Base-by-base conservation (phyloP, 2,113 vertebrate species). In the Anolis carolinensis region DNA sequence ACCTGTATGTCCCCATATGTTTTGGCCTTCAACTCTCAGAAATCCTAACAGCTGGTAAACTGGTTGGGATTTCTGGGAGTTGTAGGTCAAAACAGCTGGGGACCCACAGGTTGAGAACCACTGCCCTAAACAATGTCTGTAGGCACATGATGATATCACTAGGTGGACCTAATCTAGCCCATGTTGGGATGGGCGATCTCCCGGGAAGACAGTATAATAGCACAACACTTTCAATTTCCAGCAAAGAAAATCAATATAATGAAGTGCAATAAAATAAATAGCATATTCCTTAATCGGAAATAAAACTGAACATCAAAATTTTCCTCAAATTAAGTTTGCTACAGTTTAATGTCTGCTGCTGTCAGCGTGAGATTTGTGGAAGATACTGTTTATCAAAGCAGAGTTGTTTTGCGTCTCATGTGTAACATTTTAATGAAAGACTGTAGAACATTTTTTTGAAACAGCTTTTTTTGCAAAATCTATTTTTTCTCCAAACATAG, bases 331-430 rank as follows among this genome's bases (percentile, higher is more conserved):
- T n/a, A 84, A 67, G 18, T 81, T 23, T 48, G 8, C 74, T 36
- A 44, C 74, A 82, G 88, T 59, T 5, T 86, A 90, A 80, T 30
- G 3, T 73, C 84, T 88, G 9, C 50, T 81, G 77, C 79, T 76
- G 86, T 82, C 74, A 82, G 78, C 70, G 32, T n/a, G 77, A 2
- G 36, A 39, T 83, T 21, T 71, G 86, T 20, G 27, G 82, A 92
- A 34, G 89, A 59, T 18, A 81, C 0, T 2, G 23, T 79, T 83
- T 2, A 1, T 14, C 68, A 81, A 1, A 67, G 9, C 78, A n/a
- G 74, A 44, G 1, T 27, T 77, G 0, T 0, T 79, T 87, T 90
- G 71, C 63, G 25, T 70, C 7, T 0, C 0, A 81, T 7, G 59
- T 14, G 75, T 50, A 73, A n/a, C 8, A 82, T 82, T 89, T 27